Base-by-base conservation (phyloP, 2,113 vertebrate genomes). In the Semnornis frantzii region DNA sequence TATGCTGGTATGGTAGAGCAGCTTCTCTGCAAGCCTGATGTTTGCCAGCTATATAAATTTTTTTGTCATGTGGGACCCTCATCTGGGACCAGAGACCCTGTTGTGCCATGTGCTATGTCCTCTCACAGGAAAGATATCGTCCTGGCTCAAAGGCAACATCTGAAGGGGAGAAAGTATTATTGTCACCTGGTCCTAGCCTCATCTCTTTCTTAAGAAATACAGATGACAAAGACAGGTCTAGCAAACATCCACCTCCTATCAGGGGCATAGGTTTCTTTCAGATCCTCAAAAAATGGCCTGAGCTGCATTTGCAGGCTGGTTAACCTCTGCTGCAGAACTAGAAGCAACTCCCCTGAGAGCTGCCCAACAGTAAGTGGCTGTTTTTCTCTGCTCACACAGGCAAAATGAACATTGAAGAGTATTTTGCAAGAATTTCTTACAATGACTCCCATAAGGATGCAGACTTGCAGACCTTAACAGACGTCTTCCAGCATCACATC, bases 361-460 rank as follows among this genome's bases (percentile, higher is more conserved):
- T 4, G 9, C 60, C 39, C 52, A 52, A 37, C 62, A 64, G 14
- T 95, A 88, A 95, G 58, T 34, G 65, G 21, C 44, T 70, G 0
- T 72, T 92, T 94, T 89, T 83, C 70, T 80, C 70, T 80, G 19
- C 80, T 85, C 64, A 66, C 86, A 60, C 93, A 96, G 97, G 72
- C 8, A 95, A 76, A 88, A 98, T 99, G 98, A 97, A 98, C 84
- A 95, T 99, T 63, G 85, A 97, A 74, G 98, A 98, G 16, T 99
- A 99, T 95, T 98, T 99, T 34, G 59, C 96, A 96, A 98, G 98
- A 94, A 99, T 99, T 93, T 98, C 97, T 50, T 99, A 98, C 87
- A 81, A 94, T 5, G 92, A 97, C 25, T 80, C 94, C 10, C 87
- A 20, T 23, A 87, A 97, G n/a, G 97, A 97, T 59, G 17, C 94